Evolutionary conservation across 1,140 invertebrate genomes (phyloP), one percentile per base, ranked within the genome.

Genomic region (Solen grandis): DNA sequence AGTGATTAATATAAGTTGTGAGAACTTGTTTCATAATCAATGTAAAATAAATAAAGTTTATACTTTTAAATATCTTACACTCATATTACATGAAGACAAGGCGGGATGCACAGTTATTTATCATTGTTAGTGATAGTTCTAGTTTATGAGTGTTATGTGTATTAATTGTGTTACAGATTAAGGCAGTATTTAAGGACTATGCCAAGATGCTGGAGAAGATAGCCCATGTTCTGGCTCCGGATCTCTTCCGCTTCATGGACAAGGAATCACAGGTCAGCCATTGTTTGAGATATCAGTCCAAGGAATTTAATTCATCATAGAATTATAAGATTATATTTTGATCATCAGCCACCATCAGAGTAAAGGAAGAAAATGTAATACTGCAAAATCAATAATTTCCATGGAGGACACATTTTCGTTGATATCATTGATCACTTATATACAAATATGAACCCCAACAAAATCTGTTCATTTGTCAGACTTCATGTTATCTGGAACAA

Each of bases 211-310:
- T 92, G n/a, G 83, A 88, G 36, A 90, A 88, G 50, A 91, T 91
- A 27, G 83, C 90, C 13, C 86, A 90, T 81, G 81, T 91, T 14
- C 78, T 90, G 81, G 52, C 83, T 0, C 88, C 90, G 19, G 89
- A 92, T 82, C 84, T 92, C 8, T 86, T 90, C 31, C 81, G 88
- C 55, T 86, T 90, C 31, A 55, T 92, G 72, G 91, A 92, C 66
- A 87, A 81, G 59, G 90, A 91, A 60, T 88, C 90, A 50, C 91
- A 91, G 87, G 89, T 90, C 68, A 38, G 54, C 55, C 5, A 25
- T n/a, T 59, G 10, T 59, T 10, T 59, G 10, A n/a, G n/a, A n/a
- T n/a, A n/a, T n/a, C n/a, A n/a, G n/a, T n/a, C n/a, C n/a, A n/a
- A n/a, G n/a, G n/a, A n/a, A n/a, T n/a, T n/a, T n/a, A n/a, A n/a